Conservation (phyloP, 2,888 invertebrate genomes). For the Pseudoips prasinana region DNA sequence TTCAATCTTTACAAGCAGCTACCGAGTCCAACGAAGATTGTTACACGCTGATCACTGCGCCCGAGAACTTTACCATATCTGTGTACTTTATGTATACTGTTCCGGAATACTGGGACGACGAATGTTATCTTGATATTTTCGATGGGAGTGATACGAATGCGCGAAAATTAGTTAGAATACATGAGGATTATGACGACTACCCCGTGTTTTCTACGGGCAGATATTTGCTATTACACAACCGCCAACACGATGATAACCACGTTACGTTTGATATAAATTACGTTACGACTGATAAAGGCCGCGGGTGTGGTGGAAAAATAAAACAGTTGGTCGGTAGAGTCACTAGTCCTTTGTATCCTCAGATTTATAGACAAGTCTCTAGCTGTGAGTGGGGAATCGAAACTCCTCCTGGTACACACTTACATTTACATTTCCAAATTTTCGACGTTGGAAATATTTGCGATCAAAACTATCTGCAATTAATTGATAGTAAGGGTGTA, state of each 20-base stretch:
- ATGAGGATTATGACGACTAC: conserved; percentile 28
- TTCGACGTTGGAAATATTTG: conserved; percentile 87
- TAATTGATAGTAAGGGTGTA: conserved; percentile 76
- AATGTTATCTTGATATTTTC: conserved; percentile 61
- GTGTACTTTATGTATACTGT: conserved; percentile 75
- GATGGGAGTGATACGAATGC: conserved; percentile 56
- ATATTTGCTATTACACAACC: conserved; percentile 81
- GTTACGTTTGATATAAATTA: conserved; percentile 56
- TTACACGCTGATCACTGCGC: conserved; percentile 84
- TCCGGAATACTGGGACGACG: conserved; percentile 43
- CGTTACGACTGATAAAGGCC: conserved; percentile 58
- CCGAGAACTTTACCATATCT: conserved; percentile 85
- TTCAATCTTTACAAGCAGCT: conserved; percentile 57
- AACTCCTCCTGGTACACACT: conserved; percentile 51
- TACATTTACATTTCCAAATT: conserved; percentile 56
- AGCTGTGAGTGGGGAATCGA: conserved; percentile 69
- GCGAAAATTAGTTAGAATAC: conserved; percentile 37
- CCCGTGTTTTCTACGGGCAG: conserved; percentile 86
- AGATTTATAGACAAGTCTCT: conserved; percentile 49
- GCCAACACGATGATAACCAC: conserved; percentile 39
- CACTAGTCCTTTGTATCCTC: conserved; percentile 67
- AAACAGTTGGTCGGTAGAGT: conserved; percentile 51
- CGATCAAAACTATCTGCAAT: conserved; percentile 83
- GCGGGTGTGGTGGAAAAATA: conserved; percentile 66
- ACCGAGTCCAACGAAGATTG: conserved; percentile 69